A percentile compares a stretch with the other conserved stretches of the same genome.
Conservation (phyloP, 2,113 vertebrate species). For the Petrocephalus microphthalmus region DNA sequence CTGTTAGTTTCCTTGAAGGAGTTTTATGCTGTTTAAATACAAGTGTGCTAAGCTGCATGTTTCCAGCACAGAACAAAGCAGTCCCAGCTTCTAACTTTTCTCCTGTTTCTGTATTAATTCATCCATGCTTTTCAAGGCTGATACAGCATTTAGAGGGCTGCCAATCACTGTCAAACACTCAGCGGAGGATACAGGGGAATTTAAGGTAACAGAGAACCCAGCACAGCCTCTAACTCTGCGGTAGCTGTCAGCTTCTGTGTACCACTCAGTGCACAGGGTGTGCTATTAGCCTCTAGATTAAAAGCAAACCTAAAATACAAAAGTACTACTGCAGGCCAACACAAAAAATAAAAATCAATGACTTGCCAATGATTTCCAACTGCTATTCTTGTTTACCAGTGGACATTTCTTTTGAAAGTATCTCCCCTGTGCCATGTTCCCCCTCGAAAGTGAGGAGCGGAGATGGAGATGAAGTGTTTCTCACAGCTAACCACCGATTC, state of each 20-base stretch:
- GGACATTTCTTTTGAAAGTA: not conserved
- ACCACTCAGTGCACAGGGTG: not conserved
- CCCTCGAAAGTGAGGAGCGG: not conserved
- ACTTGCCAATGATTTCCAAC: not conserved
- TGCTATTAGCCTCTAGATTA: not conserved
- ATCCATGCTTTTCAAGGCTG: constrained; percentile 86
- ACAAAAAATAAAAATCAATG: not conserved
- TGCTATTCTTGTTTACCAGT: not conserved
- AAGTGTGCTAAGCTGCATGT: constrained; percentile 75
- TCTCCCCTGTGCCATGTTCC: not conserved
- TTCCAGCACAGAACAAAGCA: constrained; percentile 77
- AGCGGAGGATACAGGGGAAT: constrained; percentile 43
- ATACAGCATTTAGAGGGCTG: constrained; percentile 83
- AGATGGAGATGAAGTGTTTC: not conserved
- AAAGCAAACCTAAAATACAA: not conserved
- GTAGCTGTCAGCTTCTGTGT: not conserved
- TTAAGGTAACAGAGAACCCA: not conserved
- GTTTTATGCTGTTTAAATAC: constrained; percentile 60
- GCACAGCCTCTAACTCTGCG: not conserved
- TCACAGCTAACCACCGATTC: not conserved
- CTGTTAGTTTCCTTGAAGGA: constrained; percentile 69
- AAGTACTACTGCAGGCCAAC: not conserved
- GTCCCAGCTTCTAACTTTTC: constrained; percentile 75
- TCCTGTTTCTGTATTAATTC: constrained; percentile 77
- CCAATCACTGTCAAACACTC: constrained; percentile 80